Conservation (phyloP, 2,113 vertebrate species). For the Xenopus laevis region DNA sequence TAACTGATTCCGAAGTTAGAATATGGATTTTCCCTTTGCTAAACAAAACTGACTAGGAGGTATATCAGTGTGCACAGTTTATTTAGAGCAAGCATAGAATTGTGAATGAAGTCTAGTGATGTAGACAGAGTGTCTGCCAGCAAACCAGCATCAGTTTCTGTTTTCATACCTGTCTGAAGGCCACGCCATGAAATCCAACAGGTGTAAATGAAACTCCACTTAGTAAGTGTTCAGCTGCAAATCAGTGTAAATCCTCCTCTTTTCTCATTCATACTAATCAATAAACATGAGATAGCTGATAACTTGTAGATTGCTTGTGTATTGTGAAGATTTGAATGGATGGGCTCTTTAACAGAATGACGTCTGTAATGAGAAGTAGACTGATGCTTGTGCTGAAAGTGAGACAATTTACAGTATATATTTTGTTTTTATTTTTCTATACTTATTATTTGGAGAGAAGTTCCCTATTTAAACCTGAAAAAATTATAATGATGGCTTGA, state of each 20-base stretch:
- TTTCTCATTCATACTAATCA: slow-evolving; percentile 35
- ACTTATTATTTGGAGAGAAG: too few relatives aligned
- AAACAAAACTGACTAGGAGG: too few relatives aligned
- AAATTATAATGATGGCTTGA: too few relatives aligned
- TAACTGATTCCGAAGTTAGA: too few relatives aligned
- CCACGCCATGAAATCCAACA: slow-evolving; percentile 14
- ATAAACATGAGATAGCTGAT: slow-evolving; percentile 43
- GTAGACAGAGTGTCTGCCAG: slow-evolving; percentile 41
- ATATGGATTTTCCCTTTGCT: too few relatives aligned
- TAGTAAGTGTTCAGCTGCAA: slow-evolving; percentile 20
- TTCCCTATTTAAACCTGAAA: too few relatives aligned
- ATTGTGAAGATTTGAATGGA: slow-evolving; percentile 17
- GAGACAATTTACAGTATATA: too few relatives aligned
- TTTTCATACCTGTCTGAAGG: slow-evolving; percentile 10
- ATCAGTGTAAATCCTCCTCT: slow-evolving; percentile 13
- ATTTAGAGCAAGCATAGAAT: slow-evolving; percentile 16
- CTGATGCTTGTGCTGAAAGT: too few relatives aligned
- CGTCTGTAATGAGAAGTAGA: too few relatives aligned
- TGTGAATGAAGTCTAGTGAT: slow-evolving; percentile 25
- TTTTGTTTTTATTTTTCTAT: too few relatives aligned
- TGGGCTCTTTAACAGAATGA: background rate
- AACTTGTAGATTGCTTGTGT: slow-evolving; percentile 13
- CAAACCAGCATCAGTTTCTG: slow-evolving; percentile 21
- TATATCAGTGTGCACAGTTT: slow-evolving; percentile 20
- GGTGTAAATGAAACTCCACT: slow-evolving; percentile 19